These are phyloP conservation scores for Plutella xylostella DNA, from an alignment of 2,888 invertebrate genomes.

Conservation along the genomic window DNA sequence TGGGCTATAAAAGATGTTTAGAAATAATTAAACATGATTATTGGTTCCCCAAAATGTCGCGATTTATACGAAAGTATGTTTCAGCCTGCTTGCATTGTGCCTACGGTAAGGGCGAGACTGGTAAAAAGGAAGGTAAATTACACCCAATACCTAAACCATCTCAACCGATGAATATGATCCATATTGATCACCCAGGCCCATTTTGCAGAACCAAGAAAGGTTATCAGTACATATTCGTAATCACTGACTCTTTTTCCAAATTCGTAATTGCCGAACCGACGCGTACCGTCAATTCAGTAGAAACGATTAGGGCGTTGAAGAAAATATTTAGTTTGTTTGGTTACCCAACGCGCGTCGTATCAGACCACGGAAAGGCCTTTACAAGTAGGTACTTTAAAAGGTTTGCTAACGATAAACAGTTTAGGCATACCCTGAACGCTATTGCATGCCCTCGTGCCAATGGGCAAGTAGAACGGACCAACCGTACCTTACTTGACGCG, in stretches of 20 bases:
- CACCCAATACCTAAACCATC: slow-evolving; percentile 20
- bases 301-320: slow-evolving; percentile 16
- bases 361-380: slow-evolving; percentile 3
- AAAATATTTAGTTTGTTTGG: slow-evolving; percentile 17
- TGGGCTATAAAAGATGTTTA: slow-evolving; percentile 19
- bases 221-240: background rate
- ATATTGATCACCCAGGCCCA: slow-evolving; percentile 25
- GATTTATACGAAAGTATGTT: slow-evolving; percentile 24
- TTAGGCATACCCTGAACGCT: slow-evolving; percentile 6
- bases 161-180: slow-evolving; percentile 23
- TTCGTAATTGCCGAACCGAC: background rate
- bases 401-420: slow-evolving; percentile 23
- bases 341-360: slow-evolving; percentile 15
- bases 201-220: too few species aligned
- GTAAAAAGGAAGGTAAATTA: slow-evolving; percentile 15
- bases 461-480: slow-evolving; percentile 16
- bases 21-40: slow-evolving; percentile 25
- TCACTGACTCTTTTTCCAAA: background rate
- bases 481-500: slow-evolving; percentile 19
- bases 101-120: slow-evolving; percentile 24
- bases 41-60: slow-evolving; percentile 27
- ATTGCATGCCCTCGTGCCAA: background rate
- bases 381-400: slow-evolving; percentile 8
- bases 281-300: slow-evolving; percentile 13
- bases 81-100: slow-evolving; percentile 23